Evolutionary conservation across 1,140 invertebrate species (phyloP), one percentile per base, ranked within the genome.

Genomic region (Zaprionus ghesquierei): DNA sequence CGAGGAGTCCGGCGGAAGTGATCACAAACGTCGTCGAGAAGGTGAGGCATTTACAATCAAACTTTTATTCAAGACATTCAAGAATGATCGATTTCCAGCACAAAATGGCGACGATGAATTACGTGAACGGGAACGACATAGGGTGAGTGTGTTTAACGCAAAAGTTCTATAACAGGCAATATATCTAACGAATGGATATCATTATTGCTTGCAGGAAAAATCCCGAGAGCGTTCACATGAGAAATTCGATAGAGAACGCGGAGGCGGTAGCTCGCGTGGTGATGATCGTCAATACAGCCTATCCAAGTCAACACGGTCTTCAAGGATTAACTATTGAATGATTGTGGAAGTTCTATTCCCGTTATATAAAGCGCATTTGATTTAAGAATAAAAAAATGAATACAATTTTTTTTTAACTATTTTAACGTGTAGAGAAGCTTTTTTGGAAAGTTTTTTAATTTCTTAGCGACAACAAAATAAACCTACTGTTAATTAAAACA

Each of bases 11-110:
- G 79, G 93, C 15, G 81, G 93, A 22, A 90, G 94, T 23, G 95
- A 96, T 86, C 95, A 96, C 79, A 96, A 96, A 85, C 92, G 95
- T 58, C 93, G 95, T 56, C 94, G 96, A 79, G 95, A 96, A 94
- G 95, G 95, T 96, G 93, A 90, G 76, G 78, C 91, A 70, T 69
- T 70, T 54, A 49, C 71, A 63, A 12, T 63, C 18, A 56, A 65
- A 44, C n/a, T 38, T 54, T 15, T 50, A 49, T 49, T 59, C 56
- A 65, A 76, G 53, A 68, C 33, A 58, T 72, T 65, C 55, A 90
- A 75, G 54, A 79, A 68, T 49, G 22, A 68, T 29, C 58, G 23
- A 77, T 75, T 79, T 74, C 71, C 29, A 92, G 90, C 78, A 62
- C 90, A 91, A 92, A 92, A 92, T 51, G 90, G 89, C 13, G 90